Conservation (phyloP, 1,140 invertebrate genomes). For the Procambarus virginalis region DNA sequence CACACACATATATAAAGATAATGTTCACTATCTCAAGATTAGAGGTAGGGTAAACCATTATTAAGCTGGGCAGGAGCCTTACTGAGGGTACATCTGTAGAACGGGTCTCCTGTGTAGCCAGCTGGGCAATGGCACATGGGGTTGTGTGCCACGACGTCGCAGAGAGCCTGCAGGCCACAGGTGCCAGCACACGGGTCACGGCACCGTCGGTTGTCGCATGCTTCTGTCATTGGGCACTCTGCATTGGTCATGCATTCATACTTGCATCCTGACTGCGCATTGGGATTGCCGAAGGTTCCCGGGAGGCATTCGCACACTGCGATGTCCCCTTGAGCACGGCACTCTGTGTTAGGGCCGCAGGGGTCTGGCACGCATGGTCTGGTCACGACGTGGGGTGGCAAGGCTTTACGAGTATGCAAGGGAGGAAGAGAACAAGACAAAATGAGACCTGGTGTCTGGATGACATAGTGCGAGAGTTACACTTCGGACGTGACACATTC, state of each 20-base stretch:
- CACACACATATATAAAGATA: no score
- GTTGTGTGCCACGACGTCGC: conserved; percentile 83
- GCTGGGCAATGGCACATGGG: conserved; percentile 73
- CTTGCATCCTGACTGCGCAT: conserved; percentile 78
- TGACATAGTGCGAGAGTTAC: not conserved
- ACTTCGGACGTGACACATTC: not conserved
- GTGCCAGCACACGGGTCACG: conserved; percentile 85
- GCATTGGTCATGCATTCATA: conserved; percentile 72
- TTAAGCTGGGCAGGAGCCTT: not conserved
- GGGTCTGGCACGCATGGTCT: conserved; percentile 76
- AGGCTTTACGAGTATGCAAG: conserved; percentile 10
- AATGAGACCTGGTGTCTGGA: not conserved
- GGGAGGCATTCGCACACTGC: conserved; percentile 80
- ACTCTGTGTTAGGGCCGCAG: conserved; percentile 86
- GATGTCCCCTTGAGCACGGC: conserved; percentile 80
- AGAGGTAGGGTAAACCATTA: not conserved
- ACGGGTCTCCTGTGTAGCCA: conserved; percentile 87
- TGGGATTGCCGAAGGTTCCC: conserved; percentile 81
- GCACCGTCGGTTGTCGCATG: conserved; percentile 81
- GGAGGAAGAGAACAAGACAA: not conserved
- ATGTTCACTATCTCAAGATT: not conserved
- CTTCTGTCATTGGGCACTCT: conserved; percentile 84
- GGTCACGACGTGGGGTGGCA: conserved; percentile 18
- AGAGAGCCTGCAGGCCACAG: conserved; percentile 84
- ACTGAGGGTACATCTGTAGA: conserved; percentile 72